Conservation (phyloP, 1,140 invertebrate genomes). For the Ceratina australensis region DNA sequence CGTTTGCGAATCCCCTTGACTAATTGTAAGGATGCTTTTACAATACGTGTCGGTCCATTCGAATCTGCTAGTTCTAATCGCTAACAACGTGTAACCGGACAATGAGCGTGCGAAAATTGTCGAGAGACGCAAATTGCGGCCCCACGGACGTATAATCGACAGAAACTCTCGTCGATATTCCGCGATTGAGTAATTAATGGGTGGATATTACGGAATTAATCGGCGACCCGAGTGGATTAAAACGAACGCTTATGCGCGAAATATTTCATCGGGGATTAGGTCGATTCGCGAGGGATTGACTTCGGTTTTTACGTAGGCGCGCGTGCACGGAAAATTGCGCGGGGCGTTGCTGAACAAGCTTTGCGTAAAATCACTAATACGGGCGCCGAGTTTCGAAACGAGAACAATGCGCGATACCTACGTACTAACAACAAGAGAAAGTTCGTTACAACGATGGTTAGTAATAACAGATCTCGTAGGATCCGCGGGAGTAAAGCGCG, state of each 20-base stretch:
- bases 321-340: background rate
- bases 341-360: background rate
- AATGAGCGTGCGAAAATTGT: background rate
- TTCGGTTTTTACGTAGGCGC: background rate
- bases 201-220: conserved; percentile 11
- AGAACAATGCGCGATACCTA: no score
- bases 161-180: background rate
- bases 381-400: no score
- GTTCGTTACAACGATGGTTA: background rate
- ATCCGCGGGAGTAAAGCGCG: background rate
- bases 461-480: background rate
- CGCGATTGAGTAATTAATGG: conserved; percentile 7
- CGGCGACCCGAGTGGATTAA: background rate
- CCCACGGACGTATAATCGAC: background rate
- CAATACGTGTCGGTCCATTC: no score
- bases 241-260: background rate
- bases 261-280: background rate
- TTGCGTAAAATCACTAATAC: no score
- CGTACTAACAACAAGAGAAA: no score
- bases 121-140: no score
- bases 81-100: background rate
- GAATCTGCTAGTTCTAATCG: background rate
- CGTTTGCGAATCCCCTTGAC: background rate
- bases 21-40: no score
- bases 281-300: no score